Percentiles rank a stretch among this genome's conserved stretches.
These are phyloP conservation scores for Pharmacophagus antenor DNA, from an alignment of 2,888 invertebrate species.

Conservation along the genomic window DNA sequence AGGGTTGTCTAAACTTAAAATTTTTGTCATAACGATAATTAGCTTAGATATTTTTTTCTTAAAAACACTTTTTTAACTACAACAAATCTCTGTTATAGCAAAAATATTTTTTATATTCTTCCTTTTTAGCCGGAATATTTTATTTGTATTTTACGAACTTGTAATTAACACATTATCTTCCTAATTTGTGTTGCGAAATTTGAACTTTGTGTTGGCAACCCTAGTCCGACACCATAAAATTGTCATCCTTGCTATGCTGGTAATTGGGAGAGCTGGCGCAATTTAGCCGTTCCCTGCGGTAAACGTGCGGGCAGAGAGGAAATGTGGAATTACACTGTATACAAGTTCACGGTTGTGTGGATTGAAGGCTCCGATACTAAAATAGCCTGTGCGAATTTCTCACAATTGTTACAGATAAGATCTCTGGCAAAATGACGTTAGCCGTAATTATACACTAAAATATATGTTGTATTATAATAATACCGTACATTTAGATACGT, in stretches of 20 bases:
- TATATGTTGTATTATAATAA: background rate
- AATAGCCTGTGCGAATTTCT: conserved; percentile 2
- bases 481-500: background rate
- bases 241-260: conserved; percentile 50
- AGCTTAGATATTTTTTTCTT: no score
- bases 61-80: no score
- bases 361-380: background rate
- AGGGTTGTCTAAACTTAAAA: conserved; percentile 6
- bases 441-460: background rate
- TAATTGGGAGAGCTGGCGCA: conserved; percentile 52
- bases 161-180: no score
- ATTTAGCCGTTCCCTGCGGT: conserved; percentile 46
- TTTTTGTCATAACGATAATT: no score
- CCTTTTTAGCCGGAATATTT: no score
- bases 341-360: conserved; percentile 27
- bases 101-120: no score
- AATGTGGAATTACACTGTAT: conserved; percentile 18
- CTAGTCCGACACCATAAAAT: conserved; percentile 15
- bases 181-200: background rate
- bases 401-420: conserved; percentile 19
- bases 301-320: conserved; percentile 34
- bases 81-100: no score
- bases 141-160: no score
- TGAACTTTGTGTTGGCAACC: conserved; percentile 8
- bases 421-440: background rate